These are phyloP conservation scores for Ypsolopha sequella DNA, from an alignment of 2,888 invertebrate species.

Conservation along the genomic window DNA sequence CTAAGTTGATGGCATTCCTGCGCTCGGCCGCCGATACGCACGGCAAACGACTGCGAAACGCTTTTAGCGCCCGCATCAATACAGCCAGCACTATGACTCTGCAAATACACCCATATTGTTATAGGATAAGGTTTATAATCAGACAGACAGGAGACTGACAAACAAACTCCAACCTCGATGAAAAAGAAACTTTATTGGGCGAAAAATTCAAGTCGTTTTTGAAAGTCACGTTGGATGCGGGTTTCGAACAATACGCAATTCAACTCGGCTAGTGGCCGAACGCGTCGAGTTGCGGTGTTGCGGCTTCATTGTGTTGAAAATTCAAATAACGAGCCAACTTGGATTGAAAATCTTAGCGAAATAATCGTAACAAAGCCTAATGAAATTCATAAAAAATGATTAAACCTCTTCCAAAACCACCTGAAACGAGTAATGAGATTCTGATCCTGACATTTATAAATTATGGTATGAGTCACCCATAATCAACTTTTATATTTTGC, in stretches of 20 bases:
- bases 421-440: background rate
- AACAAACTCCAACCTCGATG: conserved; percentile 22
- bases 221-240: conserved; percentile 58
- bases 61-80: conserved; percentile 61
- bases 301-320: conserved; percentile 68
- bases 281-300: conserved; percentile 68
- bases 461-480: background rate
- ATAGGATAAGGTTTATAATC: conserved; percentile 19
- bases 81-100: conserved; percentile 16
- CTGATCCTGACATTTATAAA: background rate
- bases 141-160: conserved; percentile 10
- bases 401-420: no score
- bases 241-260: conserved; percentile 69
- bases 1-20: conserved; percentile 66
- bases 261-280: conserved; percentile 45
- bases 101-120: conserved; percentile 21
- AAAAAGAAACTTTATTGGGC: conserved; percentile 59
- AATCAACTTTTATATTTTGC: conserved; percentile 1
- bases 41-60: conserved; percentile 67
- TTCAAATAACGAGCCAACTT: conserved; percentile 61
- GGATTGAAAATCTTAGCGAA: conserved; percentile 28
- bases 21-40: conserved; percentile 61
- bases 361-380: conserved; percentile 19
- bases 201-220: conserved; percentile 58
- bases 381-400: conserved; percentile 19